These are phyloP conservation scores for Mamestra brassicae DNA, from an alignment of 2,888 invertebrate genomes.

Conservation along the genomic window DNA sequence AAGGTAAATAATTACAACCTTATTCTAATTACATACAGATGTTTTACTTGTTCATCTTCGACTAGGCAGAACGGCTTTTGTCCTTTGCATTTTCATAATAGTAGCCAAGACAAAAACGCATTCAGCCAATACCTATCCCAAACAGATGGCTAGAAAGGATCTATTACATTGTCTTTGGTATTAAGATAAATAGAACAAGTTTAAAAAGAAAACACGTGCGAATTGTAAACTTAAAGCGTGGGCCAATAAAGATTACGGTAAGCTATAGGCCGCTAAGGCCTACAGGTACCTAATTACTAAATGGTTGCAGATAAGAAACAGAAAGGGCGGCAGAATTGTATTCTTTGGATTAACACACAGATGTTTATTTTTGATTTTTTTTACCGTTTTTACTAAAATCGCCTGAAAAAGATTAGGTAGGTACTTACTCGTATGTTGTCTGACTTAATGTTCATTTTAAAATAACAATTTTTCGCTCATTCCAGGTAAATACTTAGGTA, in stretches of 20 bases:
- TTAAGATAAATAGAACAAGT: slow-evolving; percentile 20
- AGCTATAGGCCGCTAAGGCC: slow-evolving; percentile 5
- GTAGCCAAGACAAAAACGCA: slow-evolving; percentile 29
- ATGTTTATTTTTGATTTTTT: slow-evolving; percentile 21
- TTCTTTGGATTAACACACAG: slow-evolving; percentile 7
- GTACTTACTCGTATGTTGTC: neutral
- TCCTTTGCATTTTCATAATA: slow-evolving; percentile 24
- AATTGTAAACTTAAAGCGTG: neutral
- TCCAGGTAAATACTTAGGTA: too few relatives aligned
- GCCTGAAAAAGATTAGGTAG: neutral
- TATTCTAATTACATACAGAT: slow-evolving; percentile 45
- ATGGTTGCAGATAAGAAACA: slow-evolving; percentile 24
- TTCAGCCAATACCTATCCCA: slow-evolving; percentile 31
- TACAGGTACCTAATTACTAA: slow-evolving; percentile 16
- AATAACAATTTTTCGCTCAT: neutral
- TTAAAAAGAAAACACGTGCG: slow-evolving; percentile 39
- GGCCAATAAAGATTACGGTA: slow-evolving; percentile 14
- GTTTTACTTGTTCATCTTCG: slow-evolving; percentile 25
- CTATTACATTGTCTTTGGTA: slow-evolving; percentile 3
- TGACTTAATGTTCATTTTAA: neutral
- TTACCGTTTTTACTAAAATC: neutral
- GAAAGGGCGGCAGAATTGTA: slow-evolving; percentile 16
- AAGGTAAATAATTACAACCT: neutral
- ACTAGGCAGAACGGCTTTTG: slow-evolving; percentile 15
- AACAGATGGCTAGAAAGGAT: slow-evolving; percentile 40